phyloP scores from a whole-genome alignment of 2,888 invertebrate species.

The Lagria hirta region DNA sequence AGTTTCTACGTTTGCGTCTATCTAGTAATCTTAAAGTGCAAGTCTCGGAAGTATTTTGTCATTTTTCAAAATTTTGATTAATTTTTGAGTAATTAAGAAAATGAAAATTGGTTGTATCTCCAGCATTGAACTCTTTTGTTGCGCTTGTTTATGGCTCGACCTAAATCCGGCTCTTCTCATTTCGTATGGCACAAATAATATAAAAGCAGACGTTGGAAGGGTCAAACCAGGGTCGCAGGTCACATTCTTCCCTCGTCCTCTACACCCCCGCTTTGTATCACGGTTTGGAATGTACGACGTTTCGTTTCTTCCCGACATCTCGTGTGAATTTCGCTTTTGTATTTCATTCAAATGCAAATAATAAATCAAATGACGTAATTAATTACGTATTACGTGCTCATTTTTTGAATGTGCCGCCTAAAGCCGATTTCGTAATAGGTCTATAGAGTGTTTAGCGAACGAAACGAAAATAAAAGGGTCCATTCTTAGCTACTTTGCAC shows the following conservation, averaged over 20 bases:
- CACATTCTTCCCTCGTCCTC: constrained; percentile 9
- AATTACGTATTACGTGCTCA: too few species aligned
- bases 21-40: too few species aligned
- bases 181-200: constrained; percentile 16
- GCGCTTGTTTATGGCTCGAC: too few species aligned
- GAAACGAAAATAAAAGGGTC: too few species aligned
- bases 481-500: constrained; percentile 12
- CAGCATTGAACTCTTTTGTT: too few species aligned
- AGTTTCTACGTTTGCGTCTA: too few species aligned
- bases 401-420: constrained; percentile 1
- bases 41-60: too few species aligned
- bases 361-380: too few species aligned
- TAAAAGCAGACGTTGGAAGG: constrained; percentile 13
- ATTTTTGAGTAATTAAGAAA: too few species aligned
- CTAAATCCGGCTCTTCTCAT: constrained; percentile 6
- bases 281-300: constrained; percentile 10
- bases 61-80: too few species aligned
- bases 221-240: constrained; percentile 18
- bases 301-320: constrained; percentile 11
- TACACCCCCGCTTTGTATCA: constrained; percentile 15
- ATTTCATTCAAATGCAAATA: too few species aligned
- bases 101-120: too few species aligned
- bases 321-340: constrained; percentile 29
- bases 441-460: constrained; percentile 1
- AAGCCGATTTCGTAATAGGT: constrained; percentile 1